Evolutionary conservation across 2,888 invertebrate genomes (phyloP), one percentile per base, ranked within the genome.

Genomic region (Plemyria rubiginata): DNA sequence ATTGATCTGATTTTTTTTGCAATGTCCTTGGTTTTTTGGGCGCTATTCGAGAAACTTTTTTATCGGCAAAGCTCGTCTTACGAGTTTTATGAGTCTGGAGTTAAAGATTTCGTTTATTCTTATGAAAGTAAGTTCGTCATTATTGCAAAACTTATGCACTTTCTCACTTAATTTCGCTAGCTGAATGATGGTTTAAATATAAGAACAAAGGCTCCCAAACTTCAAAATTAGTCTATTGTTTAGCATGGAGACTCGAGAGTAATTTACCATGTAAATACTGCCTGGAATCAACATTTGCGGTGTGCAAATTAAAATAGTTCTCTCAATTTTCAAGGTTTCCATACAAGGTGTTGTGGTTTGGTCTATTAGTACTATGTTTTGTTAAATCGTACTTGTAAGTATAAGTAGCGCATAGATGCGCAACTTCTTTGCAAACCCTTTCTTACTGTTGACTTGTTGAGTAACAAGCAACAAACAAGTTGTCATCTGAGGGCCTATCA

Each of bases 331-430:
- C 77, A 80, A 81, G 82, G 82, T 63, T 74, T 70, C 85, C 79
- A 59, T 84, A 86, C 70, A 86, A 84, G 84, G 86, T 54, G 57
- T 68, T 82, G 86, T 65, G 85, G 84, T 87, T 80, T 77, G 62
- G 70, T 28, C 50, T 36, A 46, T 50, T 38, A 57, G 45, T 15
- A 58, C 36, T 28, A 16, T 54, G 36, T 16, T 54, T 54, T 48
- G 36, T 16, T 45, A 29, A 22, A 11, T 38, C 8, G 36, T 22
- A 46, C 22, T n/a, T n/a, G n/a, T n/a, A n/a, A n/a, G n/a, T 38
- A 15, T 8, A 28, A 50, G n/a, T 22, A 32, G 38, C 28, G n/a
- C 13, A 8, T 57, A 54, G 62, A 62, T 49, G 16, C 38, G 62
- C n/a, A 54, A 54, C 36, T 54, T 45, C 38, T 46, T 28, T 11